Base-by-base conservation (phyloP, 2,888 invertebrate genomes). In the Clostera curtula region DNA sequence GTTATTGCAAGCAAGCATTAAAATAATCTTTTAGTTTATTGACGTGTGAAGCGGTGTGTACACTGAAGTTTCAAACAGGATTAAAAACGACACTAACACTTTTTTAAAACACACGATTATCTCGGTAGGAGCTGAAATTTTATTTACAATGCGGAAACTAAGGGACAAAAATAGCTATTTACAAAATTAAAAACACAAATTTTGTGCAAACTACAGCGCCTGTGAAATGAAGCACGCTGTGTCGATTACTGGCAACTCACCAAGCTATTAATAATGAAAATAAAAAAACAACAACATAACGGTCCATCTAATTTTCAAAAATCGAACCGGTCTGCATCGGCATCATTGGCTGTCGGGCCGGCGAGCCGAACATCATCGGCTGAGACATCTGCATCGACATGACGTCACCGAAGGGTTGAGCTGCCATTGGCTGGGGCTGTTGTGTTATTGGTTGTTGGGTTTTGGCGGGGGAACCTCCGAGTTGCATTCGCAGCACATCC, bases 401-500 rank as follows among this genome's bases (percentile, higher is more conserved):
- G 64, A 66, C 66, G 62, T 76, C 77, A 54, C 59, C 55, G 61
- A 72, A 74, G 34, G 66, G 58, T 55, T 70, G 72, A 32, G 62
- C 51, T 62, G 74, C 70, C 56, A 73, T 75, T 40, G 68, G 67
- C 41, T 65, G 68, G 32, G 67, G 70, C 43, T 71, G 75, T 37
- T 73, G 74, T 19, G 73, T 71, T 48, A 73, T 65, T 17, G 74
- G 71, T 38, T 64, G 68, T 27, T 50, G 50, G 46, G 54, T 43
- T 33, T 73, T 74, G 27, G 79, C 75, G 25, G 88, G 88, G 27
- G 88, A 88, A 33, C 88, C 88, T 25, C 89, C 89, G 53, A 90
- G 84, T 25, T 89, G 88, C 85, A 88, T 87, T 32, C 88, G 82
- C 76, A 90, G 89, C 30, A 86, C 88, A 56, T 89, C 89, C 56